Evolutionary conservation across 2,113 vertebrate genomes (phyloP).

Genomic region (Jaculus jaculus): DNA sequence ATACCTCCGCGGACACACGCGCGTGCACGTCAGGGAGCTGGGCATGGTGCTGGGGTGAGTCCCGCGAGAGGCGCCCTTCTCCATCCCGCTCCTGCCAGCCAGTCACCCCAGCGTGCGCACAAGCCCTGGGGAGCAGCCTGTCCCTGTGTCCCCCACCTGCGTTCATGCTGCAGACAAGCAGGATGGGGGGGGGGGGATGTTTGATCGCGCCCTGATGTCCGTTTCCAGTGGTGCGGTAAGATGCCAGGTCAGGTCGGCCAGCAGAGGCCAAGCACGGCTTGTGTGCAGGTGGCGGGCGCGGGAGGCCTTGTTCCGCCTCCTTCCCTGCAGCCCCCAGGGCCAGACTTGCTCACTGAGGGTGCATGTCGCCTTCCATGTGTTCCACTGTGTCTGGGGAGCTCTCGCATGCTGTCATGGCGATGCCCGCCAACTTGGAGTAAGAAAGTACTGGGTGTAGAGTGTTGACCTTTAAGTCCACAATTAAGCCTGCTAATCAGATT

Average conservation of each 20-base stretch:
- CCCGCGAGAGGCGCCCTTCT: background rate
- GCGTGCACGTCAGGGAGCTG: conserved; percentile 91
- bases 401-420: background rate
- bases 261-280: background rate
- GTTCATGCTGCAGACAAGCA: background rate
- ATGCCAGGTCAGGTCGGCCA: background rate
- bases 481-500: background rate
- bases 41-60: conserved; percentile 91
- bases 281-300: background rate
- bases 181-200: background rate
- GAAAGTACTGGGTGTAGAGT: background rate
- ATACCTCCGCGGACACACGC: conserved; percentile 90
- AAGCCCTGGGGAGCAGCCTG: background rate
- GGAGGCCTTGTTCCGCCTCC: background rate
- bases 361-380: background rate
- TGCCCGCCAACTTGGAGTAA: background rate
- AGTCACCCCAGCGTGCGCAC: background rate
- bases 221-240: background rate
- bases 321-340: background rate
- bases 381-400: background rate
- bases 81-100: background rate
- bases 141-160: background rate
- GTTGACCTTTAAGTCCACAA: background rate
- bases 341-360: background rate
- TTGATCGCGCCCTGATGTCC: background rate